Percentiles rank a stretch among this genome's conserved stretches.
Conservation (phyloP, 2,797 vertebrate genomes). For the Danio choprae region DNA sequence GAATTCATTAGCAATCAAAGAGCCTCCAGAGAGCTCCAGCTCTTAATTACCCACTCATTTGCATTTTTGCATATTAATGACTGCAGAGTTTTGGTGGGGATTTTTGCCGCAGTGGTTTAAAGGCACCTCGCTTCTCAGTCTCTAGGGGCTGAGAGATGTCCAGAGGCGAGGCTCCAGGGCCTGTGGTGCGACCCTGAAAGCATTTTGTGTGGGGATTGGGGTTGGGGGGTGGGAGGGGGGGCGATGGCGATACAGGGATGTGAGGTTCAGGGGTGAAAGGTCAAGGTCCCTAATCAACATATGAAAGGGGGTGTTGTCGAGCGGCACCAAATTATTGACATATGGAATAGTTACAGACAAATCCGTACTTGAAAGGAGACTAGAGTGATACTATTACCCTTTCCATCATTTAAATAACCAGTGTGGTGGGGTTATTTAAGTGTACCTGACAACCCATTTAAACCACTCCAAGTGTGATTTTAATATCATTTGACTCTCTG, state of each 20-base stretch:
- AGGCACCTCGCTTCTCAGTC: conserved; percentile 81
- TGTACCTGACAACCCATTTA: background rate
- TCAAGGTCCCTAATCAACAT: conserved; percentile 78
- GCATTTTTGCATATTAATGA: conserved; percentile 98
- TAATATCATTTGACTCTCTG: conserved; percentile 36
- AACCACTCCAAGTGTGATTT: conserved; percentile 41
- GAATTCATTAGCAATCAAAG: conserved; percentile 90
- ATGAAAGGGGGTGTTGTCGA: conserved; percentile 80
- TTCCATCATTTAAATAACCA: conserved; percentile 22
- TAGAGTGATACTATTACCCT: conserved; percentile 32
- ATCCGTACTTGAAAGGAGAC: conserved; percentile 73
- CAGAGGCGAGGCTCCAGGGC: conserved; percentile 77
- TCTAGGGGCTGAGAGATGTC: conserved; percentile 79
- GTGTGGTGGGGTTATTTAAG: conserved; percentile 9
- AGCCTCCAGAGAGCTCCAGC: conserved; percentile 86
- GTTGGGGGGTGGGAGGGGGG: conserved; percentile 63
- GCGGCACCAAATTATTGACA: conserved; percentile 80
- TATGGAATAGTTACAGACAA: conserved; percentile 80
- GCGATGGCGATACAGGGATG: conserved; percentile 59
- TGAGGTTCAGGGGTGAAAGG: conserved; percentile 65
- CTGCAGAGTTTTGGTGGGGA: conserved; percentile 83
- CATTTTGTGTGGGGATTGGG: conserved; percentile 63
- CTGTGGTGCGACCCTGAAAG: conserved; percentile 69
- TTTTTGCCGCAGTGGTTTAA: conserved; percentile 87
- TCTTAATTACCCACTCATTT: conserved; percentile 96